Percentiles rank a stretch among this genome's conserved stretches.
Evolutionary conservation across 1,140 invertebrate species (phyloP).

Genomic region (Arion vulgaris): DNA sequence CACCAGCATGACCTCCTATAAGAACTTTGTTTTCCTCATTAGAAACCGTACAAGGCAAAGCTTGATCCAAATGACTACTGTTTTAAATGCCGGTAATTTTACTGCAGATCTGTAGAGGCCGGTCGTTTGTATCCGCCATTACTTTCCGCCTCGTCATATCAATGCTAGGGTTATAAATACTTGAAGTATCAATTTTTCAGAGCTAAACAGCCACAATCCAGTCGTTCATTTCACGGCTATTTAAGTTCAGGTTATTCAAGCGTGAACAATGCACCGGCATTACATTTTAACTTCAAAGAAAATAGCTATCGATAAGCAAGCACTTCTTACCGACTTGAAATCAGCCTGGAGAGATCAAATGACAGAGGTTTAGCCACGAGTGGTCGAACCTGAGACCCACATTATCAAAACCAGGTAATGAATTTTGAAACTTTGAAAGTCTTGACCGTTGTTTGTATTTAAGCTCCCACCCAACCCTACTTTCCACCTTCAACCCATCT

Average conservation of each 20-base stretch:
- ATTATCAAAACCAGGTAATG: neutral
- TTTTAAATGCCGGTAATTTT: neutral
- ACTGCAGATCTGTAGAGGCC: neutral
- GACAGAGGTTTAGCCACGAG: neutral
- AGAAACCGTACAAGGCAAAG: neutral
- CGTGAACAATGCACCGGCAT: constrained; percentile 16
- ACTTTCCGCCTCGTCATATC: neutral
- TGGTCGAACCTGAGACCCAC: neutral
- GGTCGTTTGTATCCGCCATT: neutral
- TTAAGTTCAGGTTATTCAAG: neutral
- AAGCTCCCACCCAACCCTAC: too few species aligned
- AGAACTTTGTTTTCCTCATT: too few species aligned
- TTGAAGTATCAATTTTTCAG: constrained; percentile 10
- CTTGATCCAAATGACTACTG: neutral
- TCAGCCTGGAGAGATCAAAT: neutral
- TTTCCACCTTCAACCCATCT: neutral
- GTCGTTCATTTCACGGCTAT: constrained; percentile 1
- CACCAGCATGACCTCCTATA: too few species aligned
- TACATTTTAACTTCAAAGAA: constrained; percentile 12
- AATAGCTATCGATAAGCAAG: constrained; percentile 4
- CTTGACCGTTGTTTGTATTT: neutral
- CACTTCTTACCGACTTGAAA: neutral
- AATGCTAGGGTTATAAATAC: neutral
- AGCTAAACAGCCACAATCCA: neutral
- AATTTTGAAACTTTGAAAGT: neutral